Evolutionary conservation across 1,140 invertebrate genomes (phyloP).

Genomic region (Trichomalopsis sarcophagae): DNA sequence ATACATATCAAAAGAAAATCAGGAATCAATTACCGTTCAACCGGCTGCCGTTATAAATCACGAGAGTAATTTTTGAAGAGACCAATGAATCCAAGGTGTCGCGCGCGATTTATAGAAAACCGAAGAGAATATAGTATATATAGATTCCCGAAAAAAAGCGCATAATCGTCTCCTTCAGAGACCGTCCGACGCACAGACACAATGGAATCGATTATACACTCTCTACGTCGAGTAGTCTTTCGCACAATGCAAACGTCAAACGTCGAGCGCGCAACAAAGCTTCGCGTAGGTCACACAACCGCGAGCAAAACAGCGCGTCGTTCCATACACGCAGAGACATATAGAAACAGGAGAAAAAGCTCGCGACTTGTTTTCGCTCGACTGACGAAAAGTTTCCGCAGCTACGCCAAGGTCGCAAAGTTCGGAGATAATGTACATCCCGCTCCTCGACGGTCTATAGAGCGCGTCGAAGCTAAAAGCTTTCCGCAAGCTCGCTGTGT

Average conservation of each 20-base stretch:
- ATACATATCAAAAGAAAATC: constrained; percentile 26
- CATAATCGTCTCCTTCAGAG: constrained; percentile 11
- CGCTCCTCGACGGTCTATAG: not conserved
- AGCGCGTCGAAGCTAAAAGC: not conserved
- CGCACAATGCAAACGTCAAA: constrained; percentile 38
- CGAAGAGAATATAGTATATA: not conserved
- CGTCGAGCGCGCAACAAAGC: constrained; percentile 12
- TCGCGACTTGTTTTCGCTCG: constrained; percentile 9
- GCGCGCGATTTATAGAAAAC: no score
- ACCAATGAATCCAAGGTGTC: constrained; percentile 22
- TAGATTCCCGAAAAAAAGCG: not conserved
- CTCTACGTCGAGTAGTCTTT: not conserved
- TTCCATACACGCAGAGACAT: not conserved
- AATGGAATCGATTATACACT: constrained; percentile 5
- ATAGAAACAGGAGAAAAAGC: not conserved
- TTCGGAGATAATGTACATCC: not conserved
- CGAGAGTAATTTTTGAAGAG: not conserved
- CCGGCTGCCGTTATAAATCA: not conserved
- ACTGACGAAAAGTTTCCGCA: constrained; percentile 4
- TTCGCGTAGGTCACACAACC: not conserved
- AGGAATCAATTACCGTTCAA: constrained; percentile 38
- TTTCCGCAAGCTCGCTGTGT: not conserved
- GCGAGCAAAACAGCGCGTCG: constrained; percentile 6
- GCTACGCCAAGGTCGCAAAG: constrained; percentile 23
- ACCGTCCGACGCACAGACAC: not conserved